A percentile compares a stretch with the other conserved stretches of the same genome.
These are phyloP conservation scores for Phataginus tricuspis DNA, from an alignment of 2,797 vertebrate genomes.

Conservation along the genomic window DNA sequence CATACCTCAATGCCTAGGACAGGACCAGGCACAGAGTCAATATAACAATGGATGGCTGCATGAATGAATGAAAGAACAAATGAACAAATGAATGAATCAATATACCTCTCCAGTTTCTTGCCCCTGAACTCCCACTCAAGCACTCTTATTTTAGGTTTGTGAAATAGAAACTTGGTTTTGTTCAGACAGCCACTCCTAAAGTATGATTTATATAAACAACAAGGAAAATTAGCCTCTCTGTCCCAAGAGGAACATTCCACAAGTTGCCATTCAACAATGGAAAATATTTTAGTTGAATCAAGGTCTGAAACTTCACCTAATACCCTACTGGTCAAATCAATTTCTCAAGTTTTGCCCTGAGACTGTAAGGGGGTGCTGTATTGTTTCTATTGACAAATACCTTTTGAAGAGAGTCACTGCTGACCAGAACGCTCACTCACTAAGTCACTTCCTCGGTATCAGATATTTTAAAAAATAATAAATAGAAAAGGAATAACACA, in stretches of 20 bases:
- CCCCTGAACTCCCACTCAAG: not conserved
- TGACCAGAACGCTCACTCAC: not conserved
- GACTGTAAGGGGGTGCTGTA: not conserved
- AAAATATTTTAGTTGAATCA: not conserved
- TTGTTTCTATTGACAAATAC: not conserved
- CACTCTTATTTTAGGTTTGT: not conserved
- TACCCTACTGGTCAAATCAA: not conserved
- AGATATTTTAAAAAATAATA: not conserved
- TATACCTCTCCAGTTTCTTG: not conserved
- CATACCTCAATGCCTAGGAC: not conserved
- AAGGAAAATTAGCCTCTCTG: slow-evolving; percentile 25
- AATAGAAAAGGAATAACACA: not conserved
- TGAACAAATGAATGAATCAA: accelerated
- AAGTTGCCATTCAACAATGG: not conserved
- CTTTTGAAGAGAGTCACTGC: not conserved
- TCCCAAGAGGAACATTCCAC: not conserved
- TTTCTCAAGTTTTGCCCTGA: not conserved
- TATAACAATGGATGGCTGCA: not conserved
- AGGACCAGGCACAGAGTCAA: not conserved
- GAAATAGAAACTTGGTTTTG: not conserved
- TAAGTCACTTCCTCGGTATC: not conserved
- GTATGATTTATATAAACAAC: not conserved
- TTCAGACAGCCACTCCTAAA: not conserved
- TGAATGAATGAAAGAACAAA: too few relatives aligned
- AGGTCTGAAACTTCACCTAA: not conserved